Evolutionary conservation across 2,113 vertebrate species (phyloP), one percentile per base, ranked within the genome.

Genomic region (Ptyas mucosa): DNA sequence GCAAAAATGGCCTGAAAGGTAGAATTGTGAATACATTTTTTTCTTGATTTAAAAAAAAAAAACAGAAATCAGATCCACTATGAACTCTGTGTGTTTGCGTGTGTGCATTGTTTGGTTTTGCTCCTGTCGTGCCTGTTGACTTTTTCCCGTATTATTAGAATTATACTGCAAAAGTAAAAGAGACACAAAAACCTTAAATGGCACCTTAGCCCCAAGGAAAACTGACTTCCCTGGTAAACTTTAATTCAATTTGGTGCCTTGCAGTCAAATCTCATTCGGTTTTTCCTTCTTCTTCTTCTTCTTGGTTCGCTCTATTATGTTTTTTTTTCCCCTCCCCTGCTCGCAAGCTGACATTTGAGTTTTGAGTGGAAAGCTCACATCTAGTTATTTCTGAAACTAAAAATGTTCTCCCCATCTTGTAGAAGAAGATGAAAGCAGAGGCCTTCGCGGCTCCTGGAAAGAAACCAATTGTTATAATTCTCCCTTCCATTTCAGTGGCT

Each of bases 221-320:
- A 89, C 89, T 91, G 88, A 93, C 58, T 95, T 94, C 46, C 58
- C 57, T 89, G 92, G 89, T 90, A 95, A 93, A 94, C 88, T 94
- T 93, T 93, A 95, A 93, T 88, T 95, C 92, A 93, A 88, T 94
- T 96, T 96, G 92, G 6, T 54, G 95, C 86, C 92, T 97, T 85
- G 55, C 93, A 96, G 94, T 93, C 89, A 94, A 91, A 87, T 95
- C 81, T 95, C 88, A 95, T 95, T 92, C 53, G 64, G 14, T 87
- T 95, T 95, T 94, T 0, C 55, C 55, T 8, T 21, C 55, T 88
- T 88, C 93, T 14, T 6, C 29, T 51, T n/a, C 20, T 90, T 86
- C 52, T 52, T 12, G 43, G 43, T 46, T 46, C 43, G 23, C 1
- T 49, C 8, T 9, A 34, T 75, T 34, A 75, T 39, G 23, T 8